phyloP scores from a whole-genome alignment of 2,113 vertebrate genomes.

The Oncorhynchus tshawytscha region DNA sequence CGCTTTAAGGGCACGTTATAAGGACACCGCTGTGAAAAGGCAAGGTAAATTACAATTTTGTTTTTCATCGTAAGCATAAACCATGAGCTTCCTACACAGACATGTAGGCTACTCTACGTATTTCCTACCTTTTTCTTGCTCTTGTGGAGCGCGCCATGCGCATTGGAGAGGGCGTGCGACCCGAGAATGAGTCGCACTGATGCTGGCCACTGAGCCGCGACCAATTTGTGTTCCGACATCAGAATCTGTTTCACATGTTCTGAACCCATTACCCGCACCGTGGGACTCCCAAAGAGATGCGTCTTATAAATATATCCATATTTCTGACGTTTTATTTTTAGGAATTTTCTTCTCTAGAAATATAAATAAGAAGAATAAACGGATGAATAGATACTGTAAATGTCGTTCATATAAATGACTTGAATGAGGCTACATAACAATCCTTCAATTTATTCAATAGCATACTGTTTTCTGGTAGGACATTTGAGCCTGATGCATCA shows the following conservation, averaged over 20 bases:
- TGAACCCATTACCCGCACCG: conserved; percentile 84
- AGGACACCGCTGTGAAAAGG: too few species aligned
- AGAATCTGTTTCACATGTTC: conserved; percentile 86
- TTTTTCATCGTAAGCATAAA: not conserved
- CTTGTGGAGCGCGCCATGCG: conserved; percentile 81
- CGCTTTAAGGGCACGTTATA: not conserved
- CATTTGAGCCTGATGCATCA: too few species aligned
- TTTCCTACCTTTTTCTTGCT: conserved; percentile 82
- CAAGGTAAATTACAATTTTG: too few species aligned
- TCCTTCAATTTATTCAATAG: too few species aligned
- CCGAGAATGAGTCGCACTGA: conserved; percentile 86
- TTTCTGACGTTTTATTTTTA: conserved; percentile 84
- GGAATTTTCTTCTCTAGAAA: conserved; percentile 81
- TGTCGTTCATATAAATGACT: not conserved
- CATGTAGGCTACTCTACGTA: not conserved
- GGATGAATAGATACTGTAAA: not conserved
- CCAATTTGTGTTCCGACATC: conserved; percentile 82
- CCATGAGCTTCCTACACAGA: not conserved
- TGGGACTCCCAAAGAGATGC: conserved; percentile 85
- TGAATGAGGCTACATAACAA: too few species aligned
- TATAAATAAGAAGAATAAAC: not conserved
- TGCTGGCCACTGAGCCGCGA: conserved; percentile 85
- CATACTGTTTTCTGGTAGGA: too few species aligned
- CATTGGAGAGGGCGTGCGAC: conserved; percentile 82
- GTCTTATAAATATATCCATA: conserved; percentile 89